These are phyloP conservation scores for Lagopus muta DNA, from an alignment of 2,113 vertebrate species.

Conservation along the genomic window DNA sequence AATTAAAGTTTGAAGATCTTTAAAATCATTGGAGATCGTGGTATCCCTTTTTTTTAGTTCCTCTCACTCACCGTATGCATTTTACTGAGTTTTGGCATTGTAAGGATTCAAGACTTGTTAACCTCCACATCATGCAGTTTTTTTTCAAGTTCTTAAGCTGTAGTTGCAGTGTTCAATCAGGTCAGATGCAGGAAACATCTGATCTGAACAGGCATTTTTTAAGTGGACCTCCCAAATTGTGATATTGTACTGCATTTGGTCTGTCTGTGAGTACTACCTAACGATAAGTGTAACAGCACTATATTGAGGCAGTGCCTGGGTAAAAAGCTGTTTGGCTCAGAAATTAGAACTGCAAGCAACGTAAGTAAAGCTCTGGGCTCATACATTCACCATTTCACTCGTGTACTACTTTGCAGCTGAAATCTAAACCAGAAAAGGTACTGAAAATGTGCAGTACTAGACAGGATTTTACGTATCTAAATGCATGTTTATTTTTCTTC, in stretches of 20 bases:
- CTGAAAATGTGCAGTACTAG: neutral
- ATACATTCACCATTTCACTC: neutral
- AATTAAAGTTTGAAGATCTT: neutral
- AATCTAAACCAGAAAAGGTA: neutral
- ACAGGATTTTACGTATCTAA: neutral
- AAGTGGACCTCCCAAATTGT: neutral
- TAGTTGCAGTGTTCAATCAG: neutral
- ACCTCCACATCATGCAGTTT: neutral
- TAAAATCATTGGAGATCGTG: neutral
- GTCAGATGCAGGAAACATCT: neutral
- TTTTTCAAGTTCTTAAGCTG: neutral
- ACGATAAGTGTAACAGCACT: neutral
- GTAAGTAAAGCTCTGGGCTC: neutral
- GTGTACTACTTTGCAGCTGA: neutral
- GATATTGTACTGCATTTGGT: neutral
- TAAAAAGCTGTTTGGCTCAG: neutral
- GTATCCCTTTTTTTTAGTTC: neutral
- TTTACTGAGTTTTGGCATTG: neutral
- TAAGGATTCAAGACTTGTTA: neutral
- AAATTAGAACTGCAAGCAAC: neutral
- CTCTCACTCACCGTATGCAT: neutral
- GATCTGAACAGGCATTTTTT: neutral
- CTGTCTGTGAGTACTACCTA: accelerated
- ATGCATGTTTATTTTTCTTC: slow-evolving; percentile 55
- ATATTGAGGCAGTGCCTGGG: neutral